These are phyloP conservation scores for Tuberolachnus salignus DNA, from an alignment of 2,888 invertebrate species.

Conservation along the genomic window DNA sequence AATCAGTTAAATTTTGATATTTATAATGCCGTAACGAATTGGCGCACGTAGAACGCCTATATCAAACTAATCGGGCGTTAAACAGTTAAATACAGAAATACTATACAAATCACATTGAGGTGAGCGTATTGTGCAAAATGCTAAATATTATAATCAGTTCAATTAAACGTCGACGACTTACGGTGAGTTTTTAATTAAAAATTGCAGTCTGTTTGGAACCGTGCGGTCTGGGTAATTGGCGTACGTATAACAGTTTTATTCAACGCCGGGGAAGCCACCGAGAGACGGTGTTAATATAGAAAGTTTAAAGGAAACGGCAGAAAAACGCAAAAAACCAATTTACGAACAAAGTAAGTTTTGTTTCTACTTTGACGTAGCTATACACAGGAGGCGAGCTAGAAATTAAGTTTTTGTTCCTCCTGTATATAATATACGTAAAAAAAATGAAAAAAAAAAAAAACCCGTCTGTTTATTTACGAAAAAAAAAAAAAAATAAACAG, in stretches of 20 bases:
- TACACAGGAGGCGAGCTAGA: not conserved
- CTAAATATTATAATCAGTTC: not conserved
- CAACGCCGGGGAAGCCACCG: not conserved
- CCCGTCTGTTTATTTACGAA: not conserved
- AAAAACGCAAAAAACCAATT: not conserved
- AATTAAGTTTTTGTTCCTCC: not conserved
- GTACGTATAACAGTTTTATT: not conserved
- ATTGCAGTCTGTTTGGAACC: not conserved
- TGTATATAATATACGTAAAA: not conserved
- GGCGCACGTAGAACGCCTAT: too few relatives aligned
- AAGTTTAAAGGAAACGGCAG: not conserved
- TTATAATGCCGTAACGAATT: too few relatives aligned
- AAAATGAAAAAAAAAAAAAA: too few relatives aligned
- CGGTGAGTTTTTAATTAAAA: slow-evolving; percentile 36
- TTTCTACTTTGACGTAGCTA: not conserved
- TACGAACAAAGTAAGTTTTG: not conserved
- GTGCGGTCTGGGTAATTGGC: too few relatives aligned
- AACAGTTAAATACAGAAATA: not conserved
- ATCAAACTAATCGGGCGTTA: not conserved
- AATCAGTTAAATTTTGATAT: too few relatives aligned
- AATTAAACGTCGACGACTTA: not conserved
- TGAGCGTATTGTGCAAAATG: not conserved
- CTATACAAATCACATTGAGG: not conserved
- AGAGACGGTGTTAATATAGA: slow-evolving; percentile 3
- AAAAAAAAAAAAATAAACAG: not conserved